These are phyloP conservation scores for Nothobranchius kuhntae DNA, from an alignment of 2,113 vertebrate species.

Conservation along the genomic window DNA sequence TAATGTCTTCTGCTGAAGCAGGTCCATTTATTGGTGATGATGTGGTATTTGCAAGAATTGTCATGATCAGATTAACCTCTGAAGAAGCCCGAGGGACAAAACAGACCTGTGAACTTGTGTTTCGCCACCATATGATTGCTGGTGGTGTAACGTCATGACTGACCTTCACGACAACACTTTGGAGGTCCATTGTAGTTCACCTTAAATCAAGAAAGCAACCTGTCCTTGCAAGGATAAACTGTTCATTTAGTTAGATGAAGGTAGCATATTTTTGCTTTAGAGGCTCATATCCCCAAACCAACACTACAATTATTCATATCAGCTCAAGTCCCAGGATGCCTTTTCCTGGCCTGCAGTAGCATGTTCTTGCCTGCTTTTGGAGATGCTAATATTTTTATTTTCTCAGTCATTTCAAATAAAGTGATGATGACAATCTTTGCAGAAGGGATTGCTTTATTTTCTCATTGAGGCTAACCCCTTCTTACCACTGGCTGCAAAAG, in stretches of 20 bases:
- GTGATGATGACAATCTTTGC: too few species aligned
- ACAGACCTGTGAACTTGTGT: not conserved
- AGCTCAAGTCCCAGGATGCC: not conserved
- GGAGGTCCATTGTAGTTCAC: slow-evolving; percentile 13
- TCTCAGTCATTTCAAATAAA: too few species aligned
- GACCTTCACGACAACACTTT: slow-evolving; percentile 2
- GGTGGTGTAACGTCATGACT: not conserved
- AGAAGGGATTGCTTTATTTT: too few species aligned
- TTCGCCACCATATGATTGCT: not conserved
- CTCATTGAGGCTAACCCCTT: too few species aligned
- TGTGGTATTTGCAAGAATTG: not conserved
- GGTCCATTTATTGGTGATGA: not conserved
- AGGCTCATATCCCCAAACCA: not conserved
- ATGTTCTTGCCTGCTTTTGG: too few species aligned
- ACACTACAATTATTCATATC: slow-evolving; percentile 6
- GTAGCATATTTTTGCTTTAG: not conserved
- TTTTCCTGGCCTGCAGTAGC: not conserved
- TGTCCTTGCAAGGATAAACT: not conserved
- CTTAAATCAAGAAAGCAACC: not conserved
- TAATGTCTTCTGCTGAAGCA: not conserved
- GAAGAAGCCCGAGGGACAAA: not conserved
- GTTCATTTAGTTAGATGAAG: not conserved
- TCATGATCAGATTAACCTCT: not conserved
- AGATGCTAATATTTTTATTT: too few species aligned
- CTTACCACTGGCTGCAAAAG: too few species aligned